Conservation (phyloP, 2,888 invertebrate species). For the Odontothrips loti region DNA sequence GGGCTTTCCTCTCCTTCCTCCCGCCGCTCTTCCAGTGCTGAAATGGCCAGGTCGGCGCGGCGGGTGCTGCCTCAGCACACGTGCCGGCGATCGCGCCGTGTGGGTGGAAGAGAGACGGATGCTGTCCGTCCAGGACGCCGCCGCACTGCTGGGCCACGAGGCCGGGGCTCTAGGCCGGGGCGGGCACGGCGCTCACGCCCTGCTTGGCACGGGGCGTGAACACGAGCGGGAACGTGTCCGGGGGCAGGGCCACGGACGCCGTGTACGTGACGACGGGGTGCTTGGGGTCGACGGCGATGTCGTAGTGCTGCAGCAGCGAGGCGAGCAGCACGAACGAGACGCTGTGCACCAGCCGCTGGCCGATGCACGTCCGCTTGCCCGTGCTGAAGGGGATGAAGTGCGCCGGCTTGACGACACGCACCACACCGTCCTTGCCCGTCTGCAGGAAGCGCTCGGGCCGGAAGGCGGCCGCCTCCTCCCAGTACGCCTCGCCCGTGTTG, state of each 20-base stretch:
- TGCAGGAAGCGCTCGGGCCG: slow-evolving; percentile 71
- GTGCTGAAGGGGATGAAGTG: slow-evolving; percentile 82
- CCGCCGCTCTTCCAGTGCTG: too few species aligned
- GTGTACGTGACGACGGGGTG: slow-evolving; percentile 54
- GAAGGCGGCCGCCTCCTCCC: slow-evolving; percentile 68
- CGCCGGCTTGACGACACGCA: slow-evolving; percentile 54
- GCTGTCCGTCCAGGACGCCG: too few species aligned
- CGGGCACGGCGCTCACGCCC: background rate
- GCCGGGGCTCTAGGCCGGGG: background rate
- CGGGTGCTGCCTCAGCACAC: too few species aligned
- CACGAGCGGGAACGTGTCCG: slow-evolving; percentile 63
- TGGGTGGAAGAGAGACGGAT: too few species aligned
- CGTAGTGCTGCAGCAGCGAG: slow-evolving; percentile 66
- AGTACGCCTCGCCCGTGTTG: slow-evolving; percentile 67
- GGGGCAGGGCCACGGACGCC: slow-evolving; percentile 70
- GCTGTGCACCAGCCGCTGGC: slow-evolving; percentile 72
- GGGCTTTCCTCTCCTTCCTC: too few species aligned
- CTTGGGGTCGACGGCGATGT: slow-evolving; percentile 54
- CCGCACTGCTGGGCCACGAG: background rate
- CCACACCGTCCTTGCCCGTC: slow-evolving; percentile 45
- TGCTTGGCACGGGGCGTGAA: slow-evolving; percentile 47
- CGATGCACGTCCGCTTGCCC: slow-evolving; percentile 81
- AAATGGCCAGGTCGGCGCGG: background rate
- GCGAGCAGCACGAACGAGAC: slow-evolving; percentile 71
- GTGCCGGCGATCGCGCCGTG: too few species aligned